Evolutionary conservation across 2,888 invertebrate genomes (phyloP).

Genomic region (Beris chalybata): DNA sequence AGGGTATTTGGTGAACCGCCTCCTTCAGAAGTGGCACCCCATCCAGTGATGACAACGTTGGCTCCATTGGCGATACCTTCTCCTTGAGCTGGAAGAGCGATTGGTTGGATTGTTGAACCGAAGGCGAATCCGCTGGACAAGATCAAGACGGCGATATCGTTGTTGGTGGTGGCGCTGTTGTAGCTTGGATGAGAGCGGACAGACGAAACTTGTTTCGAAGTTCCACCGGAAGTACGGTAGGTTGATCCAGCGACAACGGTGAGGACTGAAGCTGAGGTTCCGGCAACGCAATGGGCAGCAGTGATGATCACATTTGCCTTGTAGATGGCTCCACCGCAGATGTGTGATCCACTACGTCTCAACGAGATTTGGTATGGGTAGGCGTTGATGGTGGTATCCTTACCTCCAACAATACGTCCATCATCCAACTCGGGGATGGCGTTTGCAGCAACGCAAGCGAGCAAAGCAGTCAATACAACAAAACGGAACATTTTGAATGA

Average conservation of each 20-base stretch:
- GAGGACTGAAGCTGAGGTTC: constrained; percentile 28
- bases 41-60: constrained; percentile 33
- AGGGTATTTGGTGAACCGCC: constrained; percentile 43
- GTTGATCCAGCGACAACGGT: constrained; percentile 58
- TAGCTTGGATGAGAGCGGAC: constrained; percentile 57
- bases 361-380: constrained; percentile 25
- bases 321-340: constrained; percentile 20
- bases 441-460: background rate
- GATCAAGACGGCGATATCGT: constrained; percentile 62
- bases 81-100: constrained; percentile 52
- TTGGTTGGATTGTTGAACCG: constrained; percentile 50
- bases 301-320: constrained; percentile 14
- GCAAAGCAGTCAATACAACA: constrained; percentile 10
- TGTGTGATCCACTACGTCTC: constrained; percentile 3
- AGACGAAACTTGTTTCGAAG: constrained; percentile 54
- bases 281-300: constrained; percentile 31
- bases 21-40: constrained; percentile 41
- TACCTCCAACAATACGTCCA: constrained; percentile 24
- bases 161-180: constrained; percentile 56
- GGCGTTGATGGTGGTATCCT: constrained; percentile 11
- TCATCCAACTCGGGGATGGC: constrained; percentile 1
- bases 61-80: constrained; percentile 33
- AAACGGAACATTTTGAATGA: constrained; percentile 18
- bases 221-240: constrained; percentile 42
- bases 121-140: constrained; percentile 56